Conservation (phyloP, 2,888 invertebrate species). For the Stenchaetothrips biformis region DNA sequence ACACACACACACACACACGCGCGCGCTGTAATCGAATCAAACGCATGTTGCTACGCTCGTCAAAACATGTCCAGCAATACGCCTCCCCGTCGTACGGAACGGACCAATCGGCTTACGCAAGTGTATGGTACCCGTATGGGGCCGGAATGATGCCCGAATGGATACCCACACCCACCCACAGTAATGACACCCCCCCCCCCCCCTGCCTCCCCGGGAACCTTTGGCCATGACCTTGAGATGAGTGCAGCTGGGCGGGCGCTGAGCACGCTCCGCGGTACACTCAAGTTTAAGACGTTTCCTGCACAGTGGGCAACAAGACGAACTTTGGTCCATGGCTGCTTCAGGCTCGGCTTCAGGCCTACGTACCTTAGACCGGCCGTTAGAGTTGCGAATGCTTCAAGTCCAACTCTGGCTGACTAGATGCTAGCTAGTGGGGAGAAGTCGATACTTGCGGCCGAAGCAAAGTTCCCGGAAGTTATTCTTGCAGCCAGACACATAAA, state of each 20-base stretch:
- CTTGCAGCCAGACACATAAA: too few relatives aligned
- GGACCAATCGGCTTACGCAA: slow-evolving; percentile 20
- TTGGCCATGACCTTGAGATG: background rate
- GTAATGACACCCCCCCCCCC: background rate
- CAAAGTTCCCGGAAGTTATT: too few relatives aligned
- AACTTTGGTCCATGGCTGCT: too few relatives aligned
- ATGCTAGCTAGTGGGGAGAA: too few relatives aligned
- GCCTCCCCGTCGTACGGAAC: background rate
- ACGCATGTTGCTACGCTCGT: slow-evolving; percentile 17
- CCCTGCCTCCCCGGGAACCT: background rate
- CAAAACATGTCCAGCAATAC: slow-evolving; percentile 14
- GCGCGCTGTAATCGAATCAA: slow-evolving; percentile 8
- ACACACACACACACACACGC: background rate
- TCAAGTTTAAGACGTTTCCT: background rate
- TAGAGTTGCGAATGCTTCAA: too few relatives aligned
- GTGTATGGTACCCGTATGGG: background rate
- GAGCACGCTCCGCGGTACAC: background rate
- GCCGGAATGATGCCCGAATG: background rate
- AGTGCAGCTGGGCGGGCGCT: background rate
- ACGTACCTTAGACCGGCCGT: too few relatives aligned
- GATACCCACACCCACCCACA: background rate
- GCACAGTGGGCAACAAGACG: too few relatives aligned
- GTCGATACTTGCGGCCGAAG: too few relatives aligned
- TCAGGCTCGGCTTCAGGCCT: too few relatives aligned
- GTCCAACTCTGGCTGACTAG: too few relatives aligned